Base-by-base conservation (phyloP, 2,888 invertebrate species). In the Clepsis dumicolana region DNA sequence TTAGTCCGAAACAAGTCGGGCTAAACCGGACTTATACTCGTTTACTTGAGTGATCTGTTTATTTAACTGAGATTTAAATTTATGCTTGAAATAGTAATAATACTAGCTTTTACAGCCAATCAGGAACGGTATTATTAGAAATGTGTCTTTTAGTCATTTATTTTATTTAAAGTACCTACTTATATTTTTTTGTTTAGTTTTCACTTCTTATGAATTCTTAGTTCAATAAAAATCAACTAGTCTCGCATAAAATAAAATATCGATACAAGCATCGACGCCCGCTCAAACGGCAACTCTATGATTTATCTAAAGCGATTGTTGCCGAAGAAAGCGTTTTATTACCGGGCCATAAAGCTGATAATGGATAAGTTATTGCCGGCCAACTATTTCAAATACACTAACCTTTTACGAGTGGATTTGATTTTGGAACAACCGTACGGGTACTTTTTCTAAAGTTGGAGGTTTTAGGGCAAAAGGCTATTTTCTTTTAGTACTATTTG, bases 241-340 rank as follows among this genome's bases (percentile, higher is more conserved):
- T 27, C 50, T 38, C 38, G 35, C 44, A 32, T 59, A 56, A 67
- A 64, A 48, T 52, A 52, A 48, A 48, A 48, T 44, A 67, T 67
- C 67, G 62, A 67, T 63, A 67, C 62, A 56, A 61, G 12, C 25
- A 32, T 59, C 50, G 16, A 41, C 41, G 25, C n/a, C 38, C 54
- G 29, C 21, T 3, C 44, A 56, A 50, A 57, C 56, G 10, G 56
- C 62, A 35, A 21, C 50, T 50, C 56, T 67, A 67, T 67, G 67
- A 67, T 67, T 67, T 67, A 67, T 67, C 62, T 44, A 7, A 50
- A 38, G 56, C 67, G 67, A 63, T 63, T 65, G 65, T 65, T 65
- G 53, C 53, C 60, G 67, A 57, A 67, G 62, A 67, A 67, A 67
- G 56, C 67, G 67, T 67, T 67, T 67, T 67, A 67, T 67, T 63